A percentile compares a stretch with the other conserved stretches of the same genome.
These are phyloP conservation scores for Lagenorhynchus albirostris DNA, from an alignment of 2,113 vertebrate genomes.

Conservation along the genomic window DNA sequence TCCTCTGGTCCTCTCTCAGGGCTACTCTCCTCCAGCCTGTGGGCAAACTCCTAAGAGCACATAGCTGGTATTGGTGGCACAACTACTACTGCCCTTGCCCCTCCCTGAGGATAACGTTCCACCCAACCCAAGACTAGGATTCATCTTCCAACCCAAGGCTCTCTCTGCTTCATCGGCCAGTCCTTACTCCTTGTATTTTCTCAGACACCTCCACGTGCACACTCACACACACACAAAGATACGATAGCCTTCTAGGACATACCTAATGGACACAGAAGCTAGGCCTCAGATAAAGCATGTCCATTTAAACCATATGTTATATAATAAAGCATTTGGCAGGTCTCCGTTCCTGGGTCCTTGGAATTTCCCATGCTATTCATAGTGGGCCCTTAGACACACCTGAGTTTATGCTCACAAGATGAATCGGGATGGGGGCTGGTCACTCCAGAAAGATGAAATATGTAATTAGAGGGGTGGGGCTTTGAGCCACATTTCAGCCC, in stretches of 20 bases:
- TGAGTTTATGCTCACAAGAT: background rate
- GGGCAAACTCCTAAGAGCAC: background rate
- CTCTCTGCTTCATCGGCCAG: background rate
- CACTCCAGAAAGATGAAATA: background rate
- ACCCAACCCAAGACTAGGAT: background rate
- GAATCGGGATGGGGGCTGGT: background rate
- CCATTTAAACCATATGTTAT: background rate
- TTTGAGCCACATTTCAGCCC: background rate
- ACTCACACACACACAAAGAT: rapidly evolving
- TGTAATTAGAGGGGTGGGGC: background rate
- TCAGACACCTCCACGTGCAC: background rate
- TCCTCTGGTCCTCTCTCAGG: background rate
- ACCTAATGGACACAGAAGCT: background rate
- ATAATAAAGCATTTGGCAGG: background rate
- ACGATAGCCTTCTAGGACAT: background rate
- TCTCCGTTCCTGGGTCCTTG: background rate
- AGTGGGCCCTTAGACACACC: background rate
- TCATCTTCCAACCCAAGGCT: background rate
- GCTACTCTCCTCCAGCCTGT: background rate
- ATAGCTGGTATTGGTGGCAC: background rate
- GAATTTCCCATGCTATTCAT: background rate
- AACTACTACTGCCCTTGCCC: background rate
- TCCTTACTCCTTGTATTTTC: background rate
- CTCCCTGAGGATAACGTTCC: background rate
- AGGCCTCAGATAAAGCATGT: background rate